Evolutionary conservation across 2,888 invertebrate genomes (phyloP).

Genomic region (Melitaea athalia): DNA sequence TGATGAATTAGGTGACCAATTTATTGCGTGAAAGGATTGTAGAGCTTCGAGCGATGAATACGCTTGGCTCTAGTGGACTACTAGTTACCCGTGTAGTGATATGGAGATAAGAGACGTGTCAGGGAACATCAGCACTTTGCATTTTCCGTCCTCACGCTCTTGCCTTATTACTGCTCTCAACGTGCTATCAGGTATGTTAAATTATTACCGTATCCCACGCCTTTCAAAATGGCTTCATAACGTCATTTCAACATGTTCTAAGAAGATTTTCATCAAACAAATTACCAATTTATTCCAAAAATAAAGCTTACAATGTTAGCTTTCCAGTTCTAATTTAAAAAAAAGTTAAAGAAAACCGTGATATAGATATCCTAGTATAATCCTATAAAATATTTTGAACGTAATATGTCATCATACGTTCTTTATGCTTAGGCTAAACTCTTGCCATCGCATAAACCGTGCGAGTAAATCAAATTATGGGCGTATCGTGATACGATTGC

Average conservation of each 20-base stretch:
- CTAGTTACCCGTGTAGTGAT: conserved; percentile 72
- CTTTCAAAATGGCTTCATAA: not conserved
- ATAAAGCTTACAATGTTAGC: too few species aligned
- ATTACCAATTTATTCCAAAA: not conserved
- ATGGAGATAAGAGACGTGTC: conserved; percentile 76
- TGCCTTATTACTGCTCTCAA: conserved; percentile 63
- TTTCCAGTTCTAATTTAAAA: too few species aligned
- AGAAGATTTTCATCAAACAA: not conserved
- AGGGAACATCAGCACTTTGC: conserved; percentile 68
- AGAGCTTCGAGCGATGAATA: conserved; percentile 67
- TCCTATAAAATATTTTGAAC: too few species aligned
- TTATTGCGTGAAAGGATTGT: conserved; percentile 76
- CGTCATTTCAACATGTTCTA: not conserved
- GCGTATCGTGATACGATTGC: conserved; percentile 22
- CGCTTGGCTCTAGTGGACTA: conserved; percentile 68
- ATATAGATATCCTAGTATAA: not conserved
- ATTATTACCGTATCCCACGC: not conserved
- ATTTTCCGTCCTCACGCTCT: conserved; percentile 75
- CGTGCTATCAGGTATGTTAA: conserved; percentile 66
- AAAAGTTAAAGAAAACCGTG: too few species aligned
- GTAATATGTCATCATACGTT: not conserved
- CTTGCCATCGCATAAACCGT: not conserved
- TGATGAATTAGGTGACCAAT: conserved; percentile 74
- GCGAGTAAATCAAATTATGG: conserved; percentile 21
- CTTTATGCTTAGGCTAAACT: not conserved